Conservation (phyloP, 2,797 vertebrate genomes). For the Anguilla marmorata region DNA sequence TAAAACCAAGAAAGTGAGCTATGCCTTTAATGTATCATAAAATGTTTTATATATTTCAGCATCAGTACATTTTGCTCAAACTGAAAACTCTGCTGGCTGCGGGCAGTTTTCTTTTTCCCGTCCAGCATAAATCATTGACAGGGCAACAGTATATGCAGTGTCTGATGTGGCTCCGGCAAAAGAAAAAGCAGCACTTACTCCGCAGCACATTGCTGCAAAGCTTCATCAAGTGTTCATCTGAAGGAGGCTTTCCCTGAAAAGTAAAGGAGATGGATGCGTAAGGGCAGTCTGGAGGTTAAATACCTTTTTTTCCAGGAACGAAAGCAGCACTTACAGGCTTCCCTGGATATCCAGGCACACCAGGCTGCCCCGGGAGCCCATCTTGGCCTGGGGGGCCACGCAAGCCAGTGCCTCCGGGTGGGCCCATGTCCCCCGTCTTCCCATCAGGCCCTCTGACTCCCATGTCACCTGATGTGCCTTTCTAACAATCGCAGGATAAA, state of each 20-base stretch:
- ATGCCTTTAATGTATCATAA: too few species aligned
- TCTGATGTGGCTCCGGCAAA: too few species aligned
- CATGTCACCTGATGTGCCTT: conserved; percentile 64
- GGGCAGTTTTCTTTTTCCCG: too few species aligned
- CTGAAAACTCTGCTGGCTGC: too few species aligned
- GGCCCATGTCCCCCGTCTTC: conserved; percentile 70
- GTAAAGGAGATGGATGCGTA: conserved; percentile 33
- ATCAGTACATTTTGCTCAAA: too few species aligned
- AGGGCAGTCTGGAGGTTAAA: neutral
- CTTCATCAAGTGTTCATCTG: conserved; percentile 74
- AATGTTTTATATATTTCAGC: too few species aligned
- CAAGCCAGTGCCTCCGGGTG: conserved; percentile 63
- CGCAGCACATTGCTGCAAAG: conserved; percentile 70
- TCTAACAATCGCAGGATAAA: conserved; percentile 54
- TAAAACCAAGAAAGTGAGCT: too few species aligned
- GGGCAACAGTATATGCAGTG: too few species aligned
- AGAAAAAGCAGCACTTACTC: conserved; percentile 63
- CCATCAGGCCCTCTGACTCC: conserved; percentile 69
- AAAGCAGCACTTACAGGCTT: conserved; percentile 71
- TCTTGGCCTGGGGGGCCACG: conserved; percentile 72
- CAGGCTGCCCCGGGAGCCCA: conserved; percentile 71
- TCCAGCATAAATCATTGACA: too few species aligned
- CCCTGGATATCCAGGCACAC: conserved; percentile 75
- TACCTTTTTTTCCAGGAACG: conserved; percentile 2
- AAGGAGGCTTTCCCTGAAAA: conserved; percentile 75